phyloP scores from a whole-genome alignment of 2,113 vertebrate genomes.

The Etheostoma spectabile region DNA sequence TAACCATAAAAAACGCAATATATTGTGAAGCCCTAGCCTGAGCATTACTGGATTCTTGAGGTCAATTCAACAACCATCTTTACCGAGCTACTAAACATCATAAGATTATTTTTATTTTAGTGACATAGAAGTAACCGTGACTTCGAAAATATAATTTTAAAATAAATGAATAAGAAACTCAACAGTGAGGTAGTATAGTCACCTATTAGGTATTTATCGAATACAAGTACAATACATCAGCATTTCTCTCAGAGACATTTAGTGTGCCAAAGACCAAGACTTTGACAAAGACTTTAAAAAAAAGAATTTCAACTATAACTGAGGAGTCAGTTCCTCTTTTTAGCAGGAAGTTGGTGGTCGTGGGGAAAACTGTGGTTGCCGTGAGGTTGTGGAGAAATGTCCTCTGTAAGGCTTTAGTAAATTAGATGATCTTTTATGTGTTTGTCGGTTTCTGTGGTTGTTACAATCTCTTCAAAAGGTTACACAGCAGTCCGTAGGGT shows the following conservation, averaged over 20 bases:
- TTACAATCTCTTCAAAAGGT: background rate
- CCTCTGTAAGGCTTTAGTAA: background rate
- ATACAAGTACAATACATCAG: too few relatives aligned
- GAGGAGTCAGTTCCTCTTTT: constrained; percentile 1
- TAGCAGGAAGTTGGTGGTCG: background rate
- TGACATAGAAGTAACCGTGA: background rate
- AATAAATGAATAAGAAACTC: background rate
- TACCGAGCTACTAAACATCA: background rate
- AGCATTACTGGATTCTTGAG: background rate
- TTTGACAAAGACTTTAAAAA: background rate
- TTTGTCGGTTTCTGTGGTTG: background rate
- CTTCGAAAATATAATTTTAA: background rate
- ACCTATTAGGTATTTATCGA: background rate
- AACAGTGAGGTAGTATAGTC: background rate
- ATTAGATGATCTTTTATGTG: background rate
- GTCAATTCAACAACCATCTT: background rate
- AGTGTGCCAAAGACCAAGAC: background rate
- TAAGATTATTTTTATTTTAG: too few relatives aligned
- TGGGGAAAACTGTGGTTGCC: background rate
- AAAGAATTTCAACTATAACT: background rate
- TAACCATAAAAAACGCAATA: too few relatives aligned
- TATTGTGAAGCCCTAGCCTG: too few relatives aligned
- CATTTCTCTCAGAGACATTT: background rate
- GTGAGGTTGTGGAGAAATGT: background rate
- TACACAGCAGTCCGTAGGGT: background rate